These are phyloP conservation scores for Leptobrachium ailaonicum DNA, from an alignment of 2,113 vertebrate species.

Conservation along the genomic window DNA sequence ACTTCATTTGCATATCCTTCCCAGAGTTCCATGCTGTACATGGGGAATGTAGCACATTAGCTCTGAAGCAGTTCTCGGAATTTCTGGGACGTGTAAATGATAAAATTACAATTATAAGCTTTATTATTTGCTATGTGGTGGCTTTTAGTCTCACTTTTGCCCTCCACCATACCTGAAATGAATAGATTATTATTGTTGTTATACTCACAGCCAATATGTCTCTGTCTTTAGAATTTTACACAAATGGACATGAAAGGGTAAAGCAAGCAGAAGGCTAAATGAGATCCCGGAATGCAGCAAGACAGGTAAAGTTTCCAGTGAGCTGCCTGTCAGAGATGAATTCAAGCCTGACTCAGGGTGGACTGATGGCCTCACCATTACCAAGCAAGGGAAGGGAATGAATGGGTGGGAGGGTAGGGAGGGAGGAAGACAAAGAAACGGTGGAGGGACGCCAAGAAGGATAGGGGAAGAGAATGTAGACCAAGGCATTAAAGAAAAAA, in stretches of 20 bases:
- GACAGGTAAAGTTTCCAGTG: constrained; percentile 37
- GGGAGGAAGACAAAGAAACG: neutral
- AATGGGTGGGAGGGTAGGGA: constrained; percentile 3
- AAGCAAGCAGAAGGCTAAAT: constrained; percentile 25
- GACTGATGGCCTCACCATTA: constrained; percentile 31
- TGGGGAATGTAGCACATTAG: too few relatives aligned
- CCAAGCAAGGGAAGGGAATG: neutral
- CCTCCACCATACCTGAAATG: too few relatives aligned
- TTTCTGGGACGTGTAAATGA: too few relatives aligned
- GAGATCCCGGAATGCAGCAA: constrained; percentile 32
- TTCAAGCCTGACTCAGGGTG: constrained; percentile 35
- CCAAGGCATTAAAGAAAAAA: neutral
- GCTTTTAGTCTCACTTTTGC: too few relatives aligned
- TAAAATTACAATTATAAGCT: too few relatives aligned
- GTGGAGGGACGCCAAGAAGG: neutral
- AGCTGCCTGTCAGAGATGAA: constrained; percentile 40
- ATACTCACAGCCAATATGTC: too few relatives aligned
- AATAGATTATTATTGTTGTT: too few relatives aligned
- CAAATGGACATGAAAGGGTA: constrained; percentile 4
- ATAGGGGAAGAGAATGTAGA: neutral
- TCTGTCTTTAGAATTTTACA: too few relatives aligned
- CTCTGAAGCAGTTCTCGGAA: too few relatives aligned
- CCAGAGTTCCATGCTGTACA: too few relatives aligned
- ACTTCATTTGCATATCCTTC: too few relatives aligned
- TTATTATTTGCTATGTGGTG: too few relatives aligned